Evolutionary conservation across 1,140 invertebrate genomes (phyloP).

Genomic region (Ladona fulva): DNA sequence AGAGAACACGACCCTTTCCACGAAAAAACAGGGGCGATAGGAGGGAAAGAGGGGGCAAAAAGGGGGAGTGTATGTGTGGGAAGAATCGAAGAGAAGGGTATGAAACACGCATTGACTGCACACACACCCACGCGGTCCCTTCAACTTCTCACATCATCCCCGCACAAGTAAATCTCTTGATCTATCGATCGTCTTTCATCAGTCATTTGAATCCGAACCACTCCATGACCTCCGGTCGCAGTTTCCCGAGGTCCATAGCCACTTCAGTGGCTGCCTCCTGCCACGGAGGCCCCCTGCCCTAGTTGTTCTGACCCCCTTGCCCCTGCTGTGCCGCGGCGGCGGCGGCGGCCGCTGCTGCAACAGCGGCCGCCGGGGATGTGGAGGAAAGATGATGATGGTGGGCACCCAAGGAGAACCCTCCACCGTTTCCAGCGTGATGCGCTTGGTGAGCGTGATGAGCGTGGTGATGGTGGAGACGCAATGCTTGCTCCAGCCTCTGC

Average conservation of each 20-base stretch:
- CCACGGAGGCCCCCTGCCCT: neutral
- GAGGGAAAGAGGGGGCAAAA: too few relatives aligned
- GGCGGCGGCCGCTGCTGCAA: neutral
- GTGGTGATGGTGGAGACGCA: conserved; percentile 61
- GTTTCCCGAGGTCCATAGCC: conserved; percentile 1
- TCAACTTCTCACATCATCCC: too few relatives aligned
- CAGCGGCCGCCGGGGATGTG: neutral
- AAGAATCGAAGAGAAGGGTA: too few relatives aligned
- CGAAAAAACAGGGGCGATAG: too few relatives aligned
- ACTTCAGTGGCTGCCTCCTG: neutral
- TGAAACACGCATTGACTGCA: too few relatives aligned
- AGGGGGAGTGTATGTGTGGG: too few relatives aligned
- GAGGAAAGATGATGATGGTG: neutral
- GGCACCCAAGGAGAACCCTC: neutral
- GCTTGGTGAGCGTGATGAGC: conserved; percentile 30
- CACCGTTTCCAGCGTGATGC: neutral
- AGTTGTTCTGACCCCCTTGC: conserved; percentile 6
- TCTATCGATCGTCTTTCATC: too few relatives aligned
- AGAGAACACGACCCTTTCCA: too few relatives aligned
- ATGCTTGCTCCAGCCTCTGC: conserved; percentile 67
- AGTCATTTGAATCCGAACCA: conserved; percentile 5
- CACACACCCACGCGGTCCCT: too few relatives aligned
- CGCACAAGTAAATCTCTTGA: too few relatives aligned
- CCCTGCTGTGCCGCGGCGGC: neutral
- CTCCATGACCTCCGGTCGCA: neutral